These are phyloP conservation scores for Clusia tigrina DNA, from an alignment of 2,888 invertebrate genomes.

Conservation along the genomic window DNA sequence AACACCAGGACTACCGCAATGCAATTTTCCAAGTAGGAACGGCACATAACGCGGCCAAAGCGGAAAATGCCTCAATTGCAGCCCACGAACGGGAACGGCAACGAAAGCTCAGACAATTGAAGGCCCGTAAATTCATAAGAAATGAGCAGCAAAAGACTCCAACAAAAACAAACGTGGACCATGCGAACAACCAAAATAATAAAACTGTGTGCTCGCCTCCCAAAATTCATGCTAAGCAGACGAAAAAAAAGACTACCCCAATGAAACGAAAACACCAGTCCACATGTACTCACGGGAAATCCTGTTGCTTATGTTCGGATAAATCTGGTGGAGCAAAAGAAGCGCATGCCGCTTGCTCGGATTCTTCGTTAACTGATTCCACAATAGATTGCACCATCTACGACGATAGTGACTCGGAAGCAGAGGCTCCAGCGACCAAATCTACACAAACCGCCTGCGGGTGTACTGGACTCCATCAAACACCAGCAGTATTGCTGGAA, in stretches of 20 bases:
- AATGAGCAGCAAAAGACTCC: slow-evolving; percentile 31
- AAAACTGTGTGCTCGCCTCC: no score
- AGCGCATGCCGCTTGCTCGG: neutral
- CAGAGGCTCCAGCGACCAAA: neutral
- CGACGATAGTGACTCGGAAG: slow-evolving; percentile 13
- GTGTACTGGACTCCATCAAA: slow-evolving; percentile 30
- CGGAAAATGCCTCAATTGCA: slow-evolving; percentile 43
- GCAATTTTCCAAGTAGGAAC: slow-evolving; percentile 56
- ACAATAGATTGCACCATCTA: slow-evolving; percentile 21
- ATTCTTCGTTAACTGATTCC: neutral
- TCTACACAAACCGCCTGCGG: neutral
- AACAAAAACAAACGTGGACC: neutral
- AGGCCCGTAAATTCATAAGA: slow-evolving; percentile 23
- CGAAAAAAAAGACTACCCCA: no score
- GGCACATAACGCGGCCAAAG: slow-evolving; percentile 54
- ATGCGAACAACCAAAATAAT: no score
- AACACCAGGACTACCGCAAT: slow-evolving; percentile 58
- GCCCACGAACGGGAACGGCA: slow-evolving; percentile 32
- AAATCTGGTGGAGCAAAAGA: no score
- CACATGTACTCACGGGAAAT: no score
- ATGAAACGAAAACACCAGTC: no score
- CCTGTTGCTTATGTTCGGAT: no score
- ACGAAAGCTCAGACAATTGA: slow-evolving; percentile 19
- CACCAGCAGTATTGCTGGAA: slow-evolving; percentile 46
- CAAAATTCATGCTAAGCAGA: no score